Evolutionary conservation across 1,140 invertebrate genomes (phyloP).

Genomic region (Pygmarrhopalites habei): DNA sequence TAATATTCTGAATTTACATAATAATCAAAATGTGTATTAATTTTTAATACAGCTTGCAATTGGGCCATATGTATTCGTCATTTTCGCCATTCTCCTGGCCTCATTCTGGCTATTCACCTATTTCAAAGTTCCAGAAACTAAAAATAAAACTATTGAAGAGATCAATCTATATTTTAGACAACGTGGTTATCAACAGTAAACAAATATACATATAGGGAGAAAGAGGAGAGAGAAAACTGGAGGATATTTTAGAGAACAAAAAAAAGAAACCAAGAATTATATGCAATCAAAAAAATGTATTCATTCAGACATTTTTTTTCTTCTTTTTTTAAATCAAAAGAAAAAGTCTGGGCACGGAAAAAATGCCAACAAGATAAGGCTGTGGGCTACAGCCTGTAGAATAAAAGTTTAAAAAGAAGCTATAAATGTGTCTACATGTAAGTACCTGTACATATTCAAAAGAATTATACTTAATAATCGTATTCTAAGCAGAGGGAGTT

Average conservation of each 20-base stretch:
- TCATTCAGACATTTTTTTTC: neutral
- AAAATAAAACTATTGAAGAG: conserved; percentile 75
- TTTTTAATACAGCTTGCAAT: conserved; percentile 53
- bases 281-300: neutral
- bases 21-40: too few relatives aligned
- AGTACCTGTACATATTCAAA: too few relatives aligned
- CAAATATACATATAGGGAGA: neutral
- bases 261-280: neutral
- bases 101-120: conserved; percentile 67
- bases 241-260: neutral
- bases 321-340: neutral
- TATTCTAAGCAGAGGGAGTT: too few relatives aligned
- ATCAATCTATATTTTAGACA: conserved; percentile 69
- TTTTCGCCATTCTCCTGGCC: conserved; percentile 60
- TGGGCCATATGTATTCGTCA: conserved; percentile 65
- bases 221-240: neutral
- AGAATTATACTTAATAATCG: too few relatives aligned
- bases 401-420: neutral
- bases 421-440: too few relatives aligned
- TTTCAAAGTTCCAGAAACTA: conserved; percentile 76
- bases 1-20: too few relatives aligned
- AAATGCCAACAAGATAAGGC: conserved; percentile 10
- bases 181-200: conserved; percentile 41
- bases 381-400: neutral
- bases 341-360: conserved; percentile 3